These are phyloP conservation scores for Oryctes rhinoceros DNA, from an alignment of 1,140 invertebrate species.

Conservation along the genomic window DNA sequence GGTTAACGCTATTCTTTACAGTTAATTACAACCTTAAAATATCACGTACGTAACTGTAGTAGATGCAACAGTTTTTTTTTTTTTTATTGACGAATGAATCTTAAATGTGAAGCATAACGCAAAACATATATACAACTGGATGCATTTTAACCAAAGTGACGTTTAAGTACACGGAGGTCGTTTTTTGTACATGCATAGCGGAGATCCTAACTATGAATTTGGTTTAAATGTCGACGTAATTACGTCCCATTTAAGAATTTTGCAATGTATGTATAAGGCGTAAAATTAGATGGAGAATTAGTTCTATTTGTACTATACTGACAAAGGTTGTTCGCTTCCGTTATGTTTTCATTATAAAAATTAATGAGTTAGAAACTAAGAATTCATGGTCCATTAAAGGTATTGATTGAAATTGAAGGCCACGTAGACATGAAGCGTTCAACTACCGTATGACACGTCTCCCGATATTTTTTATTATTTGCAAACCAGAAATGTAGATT, in stretches of 20 bases:
- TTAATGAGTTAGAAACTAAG: background rate
- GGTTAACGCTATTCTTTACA: too few species aligned
- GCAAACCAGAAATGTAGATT: too few species aligned
- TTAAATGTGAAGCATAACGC: background rate
- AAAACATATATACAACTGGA: background rate
- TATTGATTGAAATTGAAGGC: background rate
- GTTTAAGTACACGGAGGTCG: too few species aligned
- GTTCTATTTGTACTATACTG: background rate
- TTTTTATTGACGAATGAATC: background rate
- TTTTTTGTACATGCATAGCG: too few species aligned
- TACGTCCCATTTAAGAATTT: background rate
- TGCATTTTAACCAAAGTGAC: background rate
- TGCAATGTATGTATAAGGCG: background rate
- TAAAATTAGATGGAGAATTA: background rate
- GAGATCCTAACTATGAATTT: background rate
- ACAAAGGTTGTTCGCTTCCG: background rate
- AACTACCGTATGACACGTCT: too few species aligned
- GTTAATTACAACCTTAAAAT: too few species aligned
- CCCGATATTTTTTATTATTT: too few species aligned
- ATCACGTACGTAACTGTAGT: too few species aligned
- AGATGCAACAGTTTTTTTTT: too few species aligned
- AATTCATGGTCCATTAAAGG: background rate
- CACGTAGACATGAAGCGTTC: background rate
- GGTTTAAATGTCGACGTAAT: background rate
- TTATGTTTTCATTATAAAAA: background rate